A percentile compares a stretch with the other conserved stretches of the same genome.
Conservation (phyloP, 2,113 vertebrate species). For the Ciconia boyciana region DNA sequence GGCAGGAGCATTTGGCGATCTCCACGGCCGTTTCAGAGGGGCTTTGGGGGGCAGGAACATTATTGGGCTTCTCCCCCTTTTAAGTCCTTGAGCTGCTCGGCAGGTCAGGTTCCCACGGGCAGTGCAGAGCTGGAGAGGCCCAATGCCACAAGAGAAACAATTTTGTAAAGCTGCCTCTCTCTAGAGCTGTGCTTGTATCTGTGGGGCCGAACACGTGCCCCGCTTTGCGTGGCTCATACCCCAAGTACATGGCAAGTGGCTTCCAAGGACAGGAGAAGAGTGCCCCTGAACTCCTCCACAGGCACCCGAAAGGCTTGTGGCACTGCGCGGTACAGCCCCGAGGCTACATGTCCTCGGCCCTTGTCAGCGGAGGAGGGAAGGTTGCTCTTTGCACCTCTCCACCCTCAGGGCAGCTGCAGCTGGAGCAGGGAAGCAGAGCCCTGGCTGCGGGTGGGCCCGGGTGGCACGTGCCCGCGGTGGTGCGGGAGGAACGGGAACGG, state of each 20-base stretch:
- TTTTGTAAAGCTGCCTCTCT: not conserved
- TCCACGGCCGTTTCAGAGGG: fast-evolving
- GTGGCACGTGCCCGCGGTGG: fast-evolving
- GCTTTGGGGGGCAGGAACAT: not conserved
- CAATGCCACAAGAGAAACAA: fast-evolving
- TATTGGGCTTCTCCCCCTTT: not conserved
- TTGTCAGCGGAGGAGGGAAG: not conserved
- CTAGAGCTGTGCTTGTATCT: not conserved
- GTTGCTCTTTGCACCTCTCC: not conserved
- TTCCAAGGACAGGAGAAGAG: not conserved
- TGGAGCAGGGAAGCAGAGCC: not conserved
- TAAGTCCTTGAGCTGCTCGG: not conserved
- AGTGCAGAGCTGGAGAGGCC: not conserved
- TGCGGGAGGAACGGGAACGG: fast-evolving
- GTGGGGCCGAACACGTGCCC: not conserved
- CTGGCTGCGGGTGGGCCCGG: fast-evolving
- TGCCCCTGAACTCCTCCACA: not conserved
- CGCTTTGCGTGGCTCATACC: fast-evolving
- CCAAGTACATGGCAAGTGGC: fast-evolving
- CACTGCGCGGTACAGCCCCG: not conserved
- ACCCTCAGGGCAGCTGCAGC: not conserved
- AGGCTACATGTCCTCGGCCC: not conserved
- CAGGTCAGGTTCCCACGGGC: not conserved
- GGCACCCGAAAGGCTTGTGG: fast-evolving
- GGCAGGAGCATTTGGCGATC: not conserved